These are phyloP conservation scores for Callinectes sapidus DNA, from an alignment of 2,888 invertebrate species.

Conservation along the genomic window DNA sequence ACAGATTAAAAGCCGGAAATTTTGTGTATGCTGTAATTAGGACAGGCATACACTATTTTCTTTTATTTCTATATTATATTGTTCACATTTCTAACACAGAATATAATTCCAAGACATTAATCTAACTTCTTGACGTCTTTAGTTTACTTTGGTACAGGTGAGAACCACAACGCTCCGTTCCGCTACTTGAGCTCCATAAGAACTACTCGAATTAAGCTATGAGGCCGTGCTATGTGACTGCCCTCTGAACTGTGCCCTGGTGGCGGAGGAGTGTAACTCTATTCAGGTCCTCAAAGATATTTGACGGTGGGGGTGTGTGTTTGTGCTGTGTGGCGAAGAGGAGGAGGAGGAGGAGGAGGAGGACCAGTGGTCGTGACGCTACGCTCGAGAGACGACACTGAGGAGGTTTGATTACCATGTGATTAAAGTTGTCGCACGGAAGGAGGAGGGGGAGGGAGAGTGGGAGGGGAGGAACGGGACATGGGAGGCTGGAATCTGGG, in stretches of 20 bases:
- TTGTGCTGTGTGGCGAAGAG: not conserved
- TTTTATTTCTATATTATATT: not conserved
- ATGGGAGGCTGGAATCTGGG: not conserved
- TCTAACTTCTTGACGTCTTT: not conserved
- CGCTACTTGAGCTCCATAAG: not conserved
- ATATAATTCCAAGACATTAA: not conserved
- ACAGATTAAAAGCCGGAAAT: not conserved
- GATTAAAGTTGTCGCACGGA: not conserved
- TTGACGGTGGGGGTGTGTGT: too few species aligned
- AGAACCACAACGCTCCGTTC: not conserved
- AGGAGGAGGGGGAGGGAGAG: constrained; percentile 39
- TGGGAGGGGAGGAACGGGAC: constrained; percentile 4
- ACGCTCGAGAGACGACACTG: not conserved
- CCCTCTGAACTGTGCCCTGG: not conserved
- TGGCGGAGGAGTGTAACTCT: too few species aligned
- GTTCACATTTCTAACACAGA: not conserved
- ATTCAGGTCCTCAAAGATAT: not conserved
- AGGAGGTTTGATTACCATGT: constrained; percentile 32
- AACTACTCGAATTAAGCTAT: not conserved
- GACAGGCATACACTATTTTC: not conserved
- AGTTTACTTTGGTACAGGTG: not conserved
- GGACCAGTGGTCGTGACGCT: not conserved
- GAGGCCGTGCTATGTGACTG: not conserved
- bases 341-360: not conserved
- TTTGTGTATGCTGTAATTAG: not conserved